These are phyloP conservation scores for Arnoldichthys spilopterus DNA, from an alignment of 2,797 vertebrate species.

Conservation along the genomic window DNA sequence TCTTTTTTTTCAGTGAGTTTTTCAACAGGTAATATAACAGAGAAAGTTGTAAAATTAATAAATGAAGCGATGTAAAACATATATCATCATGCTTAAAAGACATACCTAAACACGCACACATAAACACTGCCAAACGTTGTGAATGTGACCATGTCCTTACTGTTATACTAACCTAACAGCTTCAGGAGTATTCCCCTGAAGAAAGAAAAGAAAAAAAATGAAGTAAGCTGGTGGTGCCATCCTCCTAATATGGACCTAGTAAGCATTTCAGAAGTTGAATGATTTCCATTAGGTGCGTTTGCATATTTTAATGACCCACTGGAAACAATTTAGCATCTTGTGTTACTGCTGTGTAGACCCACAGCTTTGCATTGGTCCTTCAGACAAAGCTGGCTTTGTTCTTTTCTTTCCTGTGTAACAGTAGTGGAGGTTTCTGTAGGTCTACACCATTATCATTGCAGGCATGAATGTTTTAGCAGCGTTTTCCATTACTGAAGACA, in stretches of 20 bases:
- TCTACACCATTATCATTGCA: not conserved
- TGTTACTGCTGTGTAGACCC: constrained; percentile 25
- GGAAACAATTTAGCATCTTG: constrained; percentile 56
- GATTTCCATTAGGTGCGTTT: constrained; percentile 27
- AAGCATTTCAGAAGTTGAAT: not conserved
- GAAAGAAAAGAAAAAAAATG: too few relatives aligned
- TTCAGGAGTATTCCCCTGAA: not conserved
- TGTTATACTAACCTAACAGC: not conserved
- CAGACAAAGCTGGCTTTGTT: constrained; percentile 34
- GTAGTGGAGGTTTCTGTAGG: not conserved
- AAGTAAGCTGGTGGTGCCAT: not conserved
- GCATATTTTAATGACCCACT: constrained; percentile 30
- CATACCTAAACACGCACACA: too few relatives aligned
- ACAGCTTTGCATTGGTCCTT: constrained; percentile 5
- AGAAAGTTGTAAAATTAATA: too few relatives aligned
- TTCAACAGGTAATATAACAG: too few relatives aligned
- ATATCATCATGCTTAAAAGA: too few relatives aligned
- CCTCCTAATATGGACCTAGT: not conserved
- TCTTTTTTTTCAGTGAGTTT: too few relatives aligned
- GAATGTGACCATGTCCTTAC: not conserved
- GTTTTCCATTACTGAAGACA: not conserved
- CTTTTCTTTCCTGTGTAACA: constrained; percentile 1
- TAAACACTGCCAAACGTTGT: not conserved
- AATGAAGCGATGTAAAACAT: too few relatives aligned
- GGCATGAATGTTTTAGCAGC: not conserved